A percentile compares a stretch with the other conserved stretches of the same genome.
These are phyloP conservation scores for Smithornis capensis DNA, from an alignment of 2,113 vertebrate species.

Conservation along the genomic window DNA sequence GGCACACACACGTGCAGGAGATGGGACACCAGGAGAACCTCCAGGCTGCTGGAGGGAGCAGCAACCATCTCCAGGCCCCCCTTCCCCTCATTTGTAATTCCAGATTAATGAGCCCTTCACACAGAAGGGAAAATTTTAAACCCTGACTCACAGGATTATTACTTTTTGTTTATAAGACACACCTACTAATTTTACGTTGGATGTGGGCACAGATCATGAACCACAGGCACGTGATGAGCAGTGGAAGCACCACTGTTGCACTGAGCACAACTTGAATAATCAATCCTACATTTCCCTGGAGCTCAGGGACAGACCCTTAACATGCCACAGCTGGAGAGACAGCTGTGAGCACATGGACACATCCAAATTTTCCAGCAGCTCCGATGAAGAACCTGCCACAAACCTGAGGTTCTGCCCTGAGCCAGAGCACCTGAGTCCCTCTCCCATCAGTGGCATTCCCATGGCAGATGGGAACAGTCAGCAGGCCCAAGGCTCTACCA, in stretches of 20 bases:
- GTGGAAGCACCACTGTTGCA: background rate
- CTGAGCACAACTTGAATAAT: background rate
- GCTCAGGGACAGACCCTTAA: background rate
- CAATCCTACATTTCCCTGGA: background rate
- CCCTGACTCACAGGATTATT: slow-evolving; percentile 51
- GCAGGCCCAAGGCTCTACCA: background rate
- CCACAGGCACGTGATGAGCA: background rate
- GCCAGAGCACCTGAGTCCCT: background rate
- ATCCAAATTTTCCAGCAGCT: background rate
- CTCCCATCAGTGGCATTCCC: background rate
- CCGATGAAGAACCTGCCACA: background rate
- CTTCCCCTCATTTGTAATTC: slow-evolving; percentile 64
- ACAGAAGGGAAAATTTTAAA: slow-evolving; percentile 7
- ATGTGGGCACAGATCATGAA: background rate
- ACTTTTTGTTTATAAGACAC: slow-evolving; percentile 63
- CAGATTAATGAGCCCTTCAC: slow-evolving; percentile 45
- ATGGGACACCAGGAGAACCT: background rate
- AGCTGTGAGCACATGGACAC: background rate
- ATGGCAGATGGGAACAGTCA: background rate
- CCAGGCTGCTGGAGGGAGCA: background rate
- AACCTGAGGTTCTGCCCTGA: background rate
- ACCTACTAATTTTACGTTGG: slow-evolving; percentile 23
- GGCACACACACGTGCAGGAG: background rate
- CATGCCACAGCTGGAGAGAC: background rate
- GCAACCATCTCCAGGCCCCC: background rate